Base-by-base conservation (phyloP, 2,888 invertebrate species). In the Mimumesa dahlbomi region DNA sequence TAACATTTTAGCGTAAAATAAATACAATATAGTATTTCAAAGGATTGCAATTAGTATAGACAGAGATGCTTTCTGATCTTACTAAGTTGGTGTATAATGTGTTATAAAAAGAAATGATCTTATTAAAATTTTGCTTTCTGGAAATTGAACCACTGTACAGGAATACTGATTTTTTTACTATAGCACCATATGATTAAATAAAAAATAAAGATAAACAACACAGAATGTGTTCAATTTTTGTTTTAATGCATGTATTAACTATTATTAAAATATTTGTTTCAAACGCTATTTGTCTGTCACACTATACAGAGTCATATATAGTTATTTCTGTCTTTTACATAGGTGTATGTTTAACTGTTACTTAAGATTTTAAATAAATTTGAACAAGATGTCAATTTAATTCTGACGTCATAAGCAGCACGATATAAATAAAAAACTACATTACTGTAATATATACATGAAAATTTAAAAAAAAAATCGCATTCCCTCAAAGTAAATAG, bases 111-210 rank as follows among this genome's bases (percentile, higher is more conserved):
- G 31, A 52, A 53, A 48, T 36, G n/a, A 71, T 65, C 70, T 73
- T 70, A 70, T 70, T 70, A 73, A 70, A 73, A 73, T 64, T 58
- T 71, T 71, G 53, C 63, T 6, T 48, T 25, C n/a, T 25, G 36
- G 16, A 16, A 43, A 57, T 22, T 43, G 19, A 40, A 16, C 25
- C 31, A 52, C 21, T 38, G 22, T 13, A n/a, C 9, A 56, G 18
- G 18, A 46, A 49, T 19, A 16, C 38, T 21, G 7, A 46, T n/a
- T n/a, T n/a, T n/a, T n/a, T n/a, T n/a, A n/a, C n/a, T n/a, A n/a
- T n/a, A n/a, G n/a, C n/a, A n/a, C n/a, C 2, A 6, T 2, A 29
- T 2, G 29, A 9, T 29, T 29, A 9, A 9, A 9, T 29, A 29
- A 9, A 9, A 29, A 9, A 29, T 29, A 29, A 29, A 29, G 7